Evolutionary conservation across 2,888 invertebrate genomes (phyloP).

Genomic region (Vannuccia rotundouncinata): DNA sequence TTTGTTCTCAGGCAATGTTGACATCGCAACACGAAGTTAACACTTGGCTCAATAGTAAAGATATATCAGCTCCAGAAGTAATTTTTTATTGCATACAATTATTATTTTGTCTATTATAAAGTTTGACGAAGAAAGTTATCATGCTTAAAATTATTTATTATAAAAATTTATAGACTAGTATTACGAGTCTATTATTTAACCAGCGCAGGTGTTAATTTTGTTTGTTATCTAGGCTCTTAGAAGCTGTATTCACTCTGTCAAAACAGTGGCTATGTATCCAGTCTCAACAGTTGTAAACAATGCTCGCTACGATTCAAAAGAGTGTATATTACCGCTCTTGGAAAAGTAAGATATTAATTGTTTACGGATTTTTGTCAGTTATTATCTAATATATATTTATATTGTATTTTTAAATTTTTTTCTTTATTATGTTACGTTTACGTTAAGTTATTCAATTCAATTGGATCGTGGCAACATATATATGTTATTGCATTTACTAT

Average conservation of each 20-base stretch:
- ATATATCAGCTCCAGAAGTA: neutral
- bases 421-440: too few relatives aligned
- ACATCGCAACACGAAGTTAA: neutral
- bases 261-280: neutral
- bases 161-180: too few relatives aligned
- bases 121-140: too few relatives aligned
- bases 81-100: neutral
- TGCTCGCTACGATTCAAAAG: neutral
- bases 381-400: too few relatives aligned
- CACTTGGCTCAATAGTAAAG: neutral
- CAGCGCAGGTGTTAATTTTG: neutral
- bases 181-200: neutral
- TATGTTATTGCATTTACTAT: too few relatives aligned
- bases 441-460: too few relatives aligned
- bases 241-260: neutral
- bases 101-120: too few relatives aligned
- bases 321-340: neutral
- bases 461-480: too few relatives aligned
- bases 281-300: constrained; percentile 1
- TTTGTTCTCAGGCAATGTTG: neutral
- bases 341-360: neutral
- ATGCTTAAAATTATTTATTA: too few relatives aligned
- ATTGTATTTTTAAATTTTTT: too few relatives aligned
- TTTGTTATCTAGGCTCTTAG: neutral
- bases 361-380: too few relatives aligned